Base-by-base conservation (phyloP, 1,140 invertebrate genomes). In the Parapsyche elsis region DNA sequence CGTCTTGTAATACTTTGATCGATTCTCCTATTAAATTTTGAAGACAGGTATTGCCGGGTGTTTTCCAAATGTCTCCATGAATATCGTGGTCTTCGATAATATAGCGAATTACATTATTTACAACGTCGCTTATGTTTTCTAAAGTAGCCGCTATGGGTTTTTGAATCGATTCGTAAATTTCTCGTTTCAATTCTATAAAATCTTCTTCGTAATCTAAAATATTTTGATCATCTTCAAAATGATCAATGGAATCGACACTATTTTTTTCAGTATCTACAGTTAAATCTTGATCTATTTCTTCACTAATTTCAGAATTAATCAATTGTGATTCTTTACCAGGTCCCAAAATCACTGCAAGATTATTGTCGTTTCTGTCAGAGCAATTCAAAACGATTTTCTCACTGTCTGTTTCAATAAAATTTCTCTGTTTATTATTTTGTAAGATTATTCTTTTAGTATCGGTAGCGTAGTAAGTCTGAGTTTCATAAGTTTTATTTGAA, bases 101-200 rank as follows among this genome's bases (percentile, higher is more conserved):
- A 84, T 87, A 87, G 78, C 88, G 88, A 64, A 89, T 89, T 9
- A 89, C 88, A 64, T 88, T 87, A 83, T 89, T 89, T 19, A 89
- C 88, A 16, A 89, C 88, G 53, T 89, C 88, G 80, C 88, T 89
- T 70, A 89, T 89, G 81, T 89, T 89, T 82, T 89, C 87, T 70
- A 89, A 87, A 16, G 87, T 89, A 80, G 85, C 86, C 81, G 89
- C 88, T 71, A 89, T 88, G 16, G 88, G 88, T 84, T 88, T 87
- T 71, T 86, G 85, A 81, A 89, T 87, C 44, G 85, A 87, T 61
- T 89, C 88, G 81, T 89, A 87, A 57, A 89, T 89, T 83, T 89
- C 88, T 84, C 86, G 87, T 61, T 87, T 84, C 71, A 89, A 84
- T 84, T 88, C 88, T 80, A 88, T 85, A 83, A 89, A 84, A 80